A percentile compares a stretch with the other conserved stretches of the same genome.
These are phyloP conservation scores for Leptopilina drosophilae DNA, from an alignment of 2,888 invertebrate genomes.

Conservation along the genomic window DNA sequence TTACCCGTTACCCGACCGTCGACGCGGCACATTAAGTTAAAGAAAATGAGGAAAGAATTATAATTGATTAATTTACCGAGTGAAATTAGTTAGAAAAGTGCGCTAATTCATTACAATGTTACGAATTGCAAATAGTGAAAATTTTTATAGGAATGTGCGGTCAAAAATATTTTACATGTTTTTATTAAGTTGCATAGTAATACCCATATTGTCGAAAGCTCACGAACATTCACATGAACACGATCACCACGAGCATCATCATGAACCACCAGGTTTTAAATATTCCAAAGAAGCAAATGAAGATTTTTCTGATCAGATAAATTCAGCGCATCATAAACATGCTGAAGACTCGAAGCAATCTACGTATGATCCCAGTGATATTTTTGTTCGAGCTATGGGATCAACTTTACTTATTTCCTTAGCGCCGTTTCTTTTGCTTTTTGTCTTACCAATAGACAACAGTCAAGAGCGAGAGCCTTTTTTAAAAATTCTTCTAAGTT, in stretches of 20 bases:
- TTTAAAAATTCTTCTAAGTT: conserved; percentile 93
- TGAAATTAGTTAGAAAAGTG: background rate
- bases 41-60: too few relatives aligned
- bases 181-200: conserved; percentile 3
- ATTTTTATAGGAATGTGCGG: background rate
- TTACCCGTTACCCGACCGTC: too few relatives aligned
- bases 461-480: conserved; percentile 90
- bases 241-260: conserved; percentile 74
- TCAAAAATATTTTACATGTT: background rate
- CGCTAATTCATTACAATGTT: background rate
- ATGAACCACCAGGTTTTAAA: conserved; percentile 85
- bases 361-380: conserved; percentile 56
- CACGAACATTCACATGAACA: conserved; percentile 73
- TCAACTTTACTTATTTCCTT: conserved; percentile 96
- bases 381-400: conserved; percentile 85
- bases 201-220: background rate
- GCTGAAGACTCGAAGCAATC: conserved; percentile 57
- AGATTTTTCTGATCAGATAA: conserved; percentile 58
- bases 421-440: conserved; percentile 95
- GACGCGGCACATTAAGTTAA: too few relatives aligned
- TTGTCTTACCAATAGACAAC: conserved; percentile 94
- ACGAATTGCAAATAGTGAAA: background rate
- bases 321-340: conserved; percentile 71
- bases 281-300: conserved; percentile 87
- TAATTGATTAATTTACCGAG: background rate